phyloP scores from a whole-genome alignment of 2,113 vertebrate genomes.

The Clupea harengus region DNA sequence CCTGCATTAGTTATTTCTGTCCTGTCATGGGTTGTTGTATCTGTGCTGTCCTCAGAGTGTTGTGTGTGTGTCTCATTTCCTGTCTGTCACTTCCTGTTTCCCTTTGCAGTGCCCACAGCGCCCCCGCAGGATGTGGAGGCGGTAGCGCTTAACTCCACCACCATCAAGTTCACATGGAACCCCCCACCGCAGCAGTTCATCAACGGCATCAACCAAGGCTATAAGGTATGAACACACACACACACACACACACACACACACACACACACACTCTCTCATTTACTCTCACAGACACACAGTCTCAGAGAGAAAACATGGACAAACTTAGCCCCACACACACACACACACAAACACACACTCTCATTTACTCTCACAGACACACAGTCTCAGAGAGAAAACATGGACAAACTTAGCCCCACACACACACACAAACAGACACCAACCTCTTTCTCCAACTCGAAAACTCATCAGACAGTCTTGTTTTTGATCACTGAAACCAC shows the following conservation, averaged over 20 bases:
- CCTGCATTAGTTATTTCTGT: too few species aligned
- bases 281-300: too few species aligned
- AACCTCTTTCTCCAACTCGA: not conserved
- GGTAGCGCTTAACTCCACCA: slow-evolving; percentile 85
- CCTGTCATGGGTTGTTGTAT: too few species aligned
- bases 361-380: too few species aligned
- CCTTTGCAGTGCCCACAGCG: slow-evolving; percentile 84
- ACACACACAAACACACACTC: not conserved
- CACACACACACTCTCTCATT: not conserved
- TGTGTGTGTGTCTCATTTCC: not conserved
- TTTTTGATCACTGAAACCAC: not conserved
- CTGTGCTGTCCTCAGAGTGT: too few species aligned
- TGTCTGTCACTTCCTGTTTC: slow-evolving; percentile 18
- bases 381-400: too few species aligned
- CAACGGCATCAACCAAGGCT: slow-evolving; percentile 96
- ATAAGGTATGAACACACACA: slow-evolving; percentile 76
- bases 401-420: too few species aligned
- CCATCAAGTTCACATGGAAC: slow-evolving; percentile 87
- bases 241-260: not conserved
- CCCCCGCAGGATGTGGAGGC: slow-evolving; percentile 88
- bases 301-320: too few species aligned
- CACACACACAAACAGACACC: not conserved
- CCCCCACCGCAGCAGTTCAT: slow-evolving; percentile 94
- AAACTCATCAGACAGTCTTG: not conserved
- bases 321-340: not conserved